Base-by-base conservation (phyloP, 2,113 vertebrate species). In the Oryzias woworae region DNA sequence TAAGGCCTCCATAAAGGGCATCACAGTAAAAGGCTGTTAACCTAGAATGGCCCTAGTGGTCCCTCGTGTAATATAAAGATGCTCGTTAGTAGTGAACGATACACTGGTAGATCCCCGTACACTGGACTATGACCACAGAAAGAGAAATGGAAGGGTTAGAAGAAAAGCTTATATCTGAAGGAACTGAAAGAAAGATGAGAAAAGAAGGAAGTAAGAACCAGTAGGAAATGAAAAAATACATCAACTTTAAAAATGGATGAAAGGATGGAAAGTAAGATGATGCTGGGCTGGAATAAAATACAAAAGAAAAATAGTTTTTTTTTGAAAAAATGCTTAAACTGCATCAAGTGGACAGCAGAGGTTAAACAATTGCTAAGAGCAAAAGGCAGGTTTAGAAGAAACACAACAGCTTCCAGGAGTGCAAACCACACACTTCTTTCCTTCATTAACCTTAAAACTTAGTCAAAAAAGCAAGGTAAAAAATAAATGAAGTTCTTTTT, bases 11-110 rank as follows among this genome's bases (percentile, higher is more conserved):
- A 83, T 86, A 86, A 88, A 87, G 86, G 88, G 76, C 83, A 88
- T 87, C 74, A 71, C 85, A 83, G 85, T 85, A 85, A 88, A 90
- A 89, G 84, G 82, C 84, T 87, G 84, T 89, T 90, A 88, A 89
- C 87, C 87, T 80, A 81, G 65, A 85, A 84, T 82, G 85, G 85
- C 85, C 85, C 56, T 65, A 62, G 74, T 70, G 72, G 69, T 88
- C 88, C 85, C 88, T 59, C 48, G 88, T 84, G 87, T 83, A 83
- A 85, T 86, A 87, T 88, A 86, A 89, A 90, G 81, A 79, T 76
- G 73, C 85, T 90, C 87, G 83, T 89, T 89, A 89, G 88, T 85
- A 76, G 83, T 80, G 86, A 89, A 89, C 84, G 75, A 89, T 89
- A 88, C 85, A 88, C 83, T 89, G 76, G 80, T 72, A 85, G 77